These are phyloP conservation scores for Drosophila nigrodunni DNA, from an alignment of 1,140 invertebrate species.

Conservation along the genomic window DNA sequence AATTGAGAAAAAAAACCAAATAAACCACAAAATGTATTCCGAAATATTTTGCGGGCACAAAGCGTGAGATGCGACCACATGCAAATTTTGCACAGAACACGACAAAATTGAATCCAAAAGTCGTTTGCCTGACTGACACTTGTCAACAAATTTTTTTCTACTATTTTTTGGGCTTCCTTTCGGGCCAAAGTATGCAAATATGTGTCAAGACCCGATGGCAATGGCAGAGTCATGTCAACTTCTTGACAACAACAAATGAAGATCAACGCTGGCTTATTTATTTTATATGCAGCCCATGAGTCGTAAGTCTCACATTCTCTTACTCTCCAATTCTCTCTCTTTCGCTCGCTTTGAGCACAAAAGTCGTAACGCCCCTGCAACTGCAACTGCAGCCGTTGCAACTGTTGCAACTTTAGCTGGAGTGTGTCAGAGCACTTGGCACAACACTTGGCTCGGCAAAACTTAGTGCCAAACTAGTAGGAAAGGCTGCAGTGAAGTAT, in stretches of 20 bases:
- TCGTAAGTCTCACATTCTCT: conserved; percentile 15
- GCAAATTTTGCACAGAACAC: conserved; percentile 71
- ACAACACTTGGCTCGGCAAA: conserved; percentile 60
- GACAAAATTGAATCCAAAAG: conserved; percentile 15
- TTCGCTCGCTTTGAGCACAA: conserved; percentile 13
- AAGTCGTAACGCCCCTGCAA: conserved; percentile 58
- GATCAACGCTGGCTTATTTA: conserved; percentile 78
- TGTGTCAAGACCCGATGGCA: conserved; percentile 65
- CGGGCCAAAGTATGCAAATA: conserved; percentile 75
- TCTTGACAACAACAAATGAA: conserved; percentile 80
- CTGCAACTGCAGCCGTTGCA: conserved; percentile 19
- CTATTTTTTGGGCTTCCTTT: conserved; percentile 47
- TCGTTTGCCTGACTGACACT: conserved; percentile 72
- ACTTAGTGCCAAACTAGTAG: conserved; percentile 32
- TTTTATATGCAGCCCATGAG: conserved; percentile 73
- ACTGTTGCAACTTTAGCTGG: conserved; percentile 24
- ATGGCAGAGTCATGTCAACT: conserved; percentile 74
- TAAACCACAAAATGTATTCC: conserved; percentile 49
- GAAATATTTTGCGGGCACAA: conserved; percentile 34
- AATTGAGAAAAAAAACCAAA: too few species aligned
- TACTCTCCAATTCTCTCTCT: not conserved
- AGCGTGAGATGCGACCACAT: conserved; percentile 79
- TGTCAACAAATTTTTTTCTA: conserved; percentile 53
- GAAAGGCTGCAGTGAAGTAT: too few species aligned
- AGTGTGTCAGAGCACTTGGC: conserved; percentile 39